phyloP scores from a whole-genome alignment of 30 jellyfish, hydroid and myxozoan species.

The Aurelia coerulea region DNA sequence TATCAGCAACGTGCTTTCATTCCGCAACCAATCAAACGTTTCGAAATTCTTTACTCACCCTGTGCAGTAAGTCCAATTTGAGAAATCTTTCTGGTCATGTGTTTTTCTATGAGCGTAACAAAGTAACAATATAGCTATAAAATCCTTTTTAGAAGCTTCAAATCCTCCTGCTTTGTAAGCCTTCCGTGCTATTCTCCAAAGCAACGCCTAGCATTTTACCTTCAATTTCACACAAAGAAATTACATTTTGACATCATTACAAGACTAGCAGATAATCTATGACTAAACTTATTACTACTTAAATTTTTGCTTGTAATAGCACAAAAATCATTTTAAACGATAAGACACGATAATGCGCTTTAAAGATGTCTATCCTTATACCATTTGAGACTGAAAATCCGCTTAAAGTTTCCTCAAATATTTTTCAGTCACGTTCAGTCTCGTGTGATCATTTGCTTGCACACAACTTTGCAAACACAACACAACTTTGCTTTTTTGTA shows the following conservation, averaged over 20 bases:
- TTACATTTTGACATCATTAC: background rate
- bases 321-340: conserved; percentile 2
- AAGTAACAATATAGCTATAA: too few species aligned
- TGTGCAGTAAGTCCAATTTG: too few species aligned
- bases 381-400: conserved; percentile 25
- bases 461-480: background rate
- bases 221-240: too few species aligned
- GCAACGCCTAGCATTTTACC: background rate
- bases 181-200: background rate
- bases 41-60: too few species aligned
- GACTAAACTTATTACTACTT: background rate
- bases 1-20: too few species aligned
- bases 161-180: too few species aligned
- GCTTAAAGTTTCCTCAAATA: conserved; percentile 24
- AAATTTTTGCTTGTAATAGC: background rate
- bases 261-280: background rate
- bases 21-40: too few species aligned
- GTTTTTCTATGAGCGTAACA: too few species aligned
- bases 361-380: conserved; percentile 22
- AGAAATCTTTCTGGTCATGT: too few species aligned
- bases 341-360: conserved; percentile 32
- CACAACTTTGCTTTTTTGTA: background rate
- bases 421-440: conserved; percentile 24
- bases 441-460: conserved; percentile 21
- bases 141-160: too few species aligned